Evolutionary conservation across 2,113 vertebrate genomes (phyloP), one percentile per base, ranked within the genome.

Genomic region (Apistogramma diplotaenia): DNA sequence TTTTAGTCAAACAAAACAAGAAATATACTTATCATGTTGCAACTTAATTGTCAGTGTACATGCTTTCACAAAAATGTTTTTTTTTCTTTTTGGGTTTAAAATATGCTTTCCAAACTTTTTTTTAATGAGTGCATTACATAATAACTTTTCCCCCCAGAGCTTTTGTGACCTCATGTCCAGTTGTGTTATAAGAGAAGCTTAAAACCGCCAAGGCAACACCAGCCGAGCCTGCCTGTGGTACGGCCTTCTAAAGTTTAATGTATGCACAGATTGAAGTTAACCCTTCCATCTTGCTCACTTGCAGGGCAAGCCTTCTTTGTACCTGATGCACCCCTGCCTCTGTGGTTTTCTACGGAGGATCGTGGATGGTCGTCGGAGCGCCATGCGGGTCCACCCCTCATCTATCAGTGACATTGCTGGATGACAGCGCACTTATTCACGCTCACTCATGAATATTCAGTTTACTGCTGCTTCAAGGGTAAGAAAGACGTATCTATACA

Each of bases 391-490:
- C 93, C 85, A 93, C 85, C 91, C 81, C 94, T 94, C 91, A 97
- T 97, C 95, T 94, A 96, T 97, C 97, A 98, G 95, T 95, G 97
- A 95, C 96, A 94, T 87, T 73, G 79, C 89, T 79, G 84, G 92
- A 94, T 96, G 97, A 96, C 97, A 97, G 94, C 94, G 95, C 89
- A 93, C 95, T 98, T 96, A 95, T 95, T 97, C 97, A 97, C 94
- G 77, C 0, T 23, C 85, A 70, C 95, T 97, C 95, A 96, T 96
- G 96, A 97, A 95, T 96, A 96, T 96, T 97, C 96, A 95, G 92
- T 96, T 94, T 94, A 93, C 94, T 92, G 89, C 82, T 93, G 92
- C 80, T 93, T 94, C 95, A 85, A 94, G 94, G 94, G 91, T 95
- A 95, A 78, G 86, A 90, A 90, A 93, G 91, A 91, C 79, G 89